phyloP scores from a whole-genome alignment of 2,888 invertebrate genomes.

The Idaea straminata region DNA sequence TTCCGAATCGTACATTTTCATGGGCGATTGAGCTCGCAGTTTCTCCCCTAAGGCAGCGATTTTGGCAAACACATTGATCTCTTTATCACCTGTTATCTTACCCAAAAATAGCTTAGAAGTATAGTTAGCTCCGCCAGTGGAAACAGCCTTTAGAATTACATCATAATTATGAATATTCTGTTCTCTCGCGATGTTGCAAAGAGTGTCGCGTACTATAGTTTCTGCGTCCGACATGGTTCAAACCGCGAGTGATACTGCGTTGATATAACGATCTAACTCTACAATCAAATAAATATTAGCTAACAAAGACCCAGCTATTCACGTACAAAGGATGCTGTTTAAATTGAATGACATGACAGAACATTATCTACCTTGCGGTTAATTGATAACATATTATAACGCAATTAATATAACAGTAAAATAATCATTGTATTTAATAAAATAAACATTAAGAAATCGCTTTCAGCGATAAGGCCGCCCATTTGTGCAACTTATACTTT shows the following conservation, averaged over 20 bases:
- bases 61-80: slow-evolving; percentile 49
- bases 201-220: slow-evolving; percentile 14
- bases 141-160: slow-evolving; percentile 28
- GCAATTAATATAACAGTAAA: background rate
- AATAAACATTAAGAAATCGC: background rate
- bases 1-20: slow-evolving; percentile 44
- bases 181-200: slow-evolving; percentile 30
- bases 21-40: slow-evolving; percentile 34
- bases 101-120: slow-evolving; percentile 36
- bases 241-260: background rate
- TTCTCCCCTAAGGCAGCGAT: slow-evolving; percentile 45
- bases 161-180: slow-evolving; percentile 29
- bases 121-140: slow-evolving; percentile 45
- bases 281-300: background rate
- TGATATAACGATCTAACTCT: background rate
- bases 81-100: slow-evolving; percentile 21
- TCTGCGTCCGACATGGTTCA: slow-evolving; percentile 19
- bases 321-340: background rate
- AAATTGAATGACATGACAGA: background rate
- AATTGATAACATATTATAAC: background rate
- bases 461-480: too few species aligned
- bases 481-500: too few species aligned
- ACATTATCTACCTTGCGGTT: background rate
- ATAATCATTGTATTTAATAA: background rate
- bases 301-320: background rate